Conservation (phyloP, 1,140 invertebrate species). For the Conus ventricosus region DNA sequence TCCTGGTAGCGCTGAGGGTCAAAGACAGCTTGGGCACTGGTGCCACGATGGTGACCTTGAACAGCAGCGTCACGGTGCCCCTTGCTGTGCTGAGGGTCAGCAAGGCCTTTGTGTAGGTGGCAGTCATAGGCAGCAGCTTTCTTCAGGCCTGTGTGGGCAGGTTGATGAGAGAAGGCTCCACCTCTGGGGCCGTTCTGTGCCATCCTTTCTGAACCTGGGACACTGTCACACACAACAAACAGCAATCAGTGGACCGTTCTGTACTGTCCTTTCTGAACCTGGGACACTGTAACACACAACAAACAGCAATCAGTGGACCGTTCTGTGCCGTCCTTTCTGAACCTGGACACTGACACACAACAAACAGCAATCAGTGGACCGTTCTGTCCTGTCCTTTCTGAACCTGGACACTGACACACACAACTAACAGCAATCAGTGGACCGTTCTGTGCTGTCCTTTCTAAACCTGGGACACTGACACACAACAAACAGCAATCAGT, state of each 20-base stretch:
- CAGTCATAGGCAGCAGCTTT: conserved; percentile 11
- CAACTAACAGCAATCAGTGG: no score
- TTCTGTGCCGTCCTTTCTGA: not conserved
- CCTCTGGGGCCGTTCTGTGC: not conserved
- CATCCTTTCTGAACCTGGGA: not conserved
- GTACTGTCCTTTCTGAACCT: not conserved
- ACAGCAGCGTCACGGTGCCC: not conserved
- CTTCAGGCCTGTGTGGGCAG: not conserved
- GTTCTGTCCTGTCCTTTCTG: no score
- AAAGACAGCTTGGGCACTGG: conserved; percentile 39
- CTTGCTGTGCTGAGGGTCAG: not conserved
- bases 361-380: no score
- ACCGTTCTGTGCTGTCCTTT: no score
- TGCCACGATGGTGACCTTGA: not conserved
- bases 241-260: not conserved
- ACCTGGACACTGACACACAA: not conserved
- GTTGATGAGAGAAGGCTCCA: not conserved
- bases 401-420: no score
- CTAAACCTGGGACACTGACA: no score
- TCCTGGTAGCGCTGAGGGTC: conserved; percentile 62
- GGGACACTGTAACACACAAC: not conserved
- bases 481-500: no score
- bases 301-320: not conserved
- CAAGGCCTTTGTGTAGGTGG: not conserved
- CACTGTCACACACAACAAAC: not conserved